Base-by-base conservation (phyloP, 2,797 vertebrate species). In the Chelmon rostratus region DNA sequence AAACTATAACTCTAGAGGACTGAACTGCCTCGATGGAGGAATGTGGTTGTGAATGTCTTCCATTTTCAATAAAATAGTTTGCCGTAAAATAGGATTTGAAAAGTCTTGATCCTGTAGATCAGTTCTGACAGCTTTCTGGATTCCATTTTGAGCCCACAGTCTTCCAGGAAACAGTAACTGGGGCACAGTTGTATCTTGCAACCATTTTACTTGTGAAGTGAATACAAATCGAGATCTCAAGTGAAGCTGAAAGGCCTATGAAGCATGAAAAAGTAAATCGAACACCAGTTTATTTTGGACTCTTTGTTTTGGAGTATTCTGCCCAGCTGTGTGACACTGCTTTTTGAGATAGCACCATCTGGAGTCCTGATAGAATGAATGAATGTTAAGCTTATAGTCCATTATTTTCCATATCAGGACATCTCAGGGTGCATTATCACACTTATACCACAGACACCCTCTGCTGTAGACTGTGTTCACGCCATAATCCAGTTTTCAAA, bases 11-110 rank as follows among this genome's bases (percentile, higher is more conserved):
- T 40, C 49, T 15, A 28, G 12, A 49, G 5, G 40, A 61, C 42
- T 49, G 35, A 19, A 18, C 21, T 11, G 35, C 6, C 7, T 35
- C 13, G 2, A 11, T 31, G 31, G 3, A 37, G 15, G 44, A n/a
- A 44, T 68, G 5, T 23, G 19, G 5, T 18, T 28, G 16, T 25
- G 58, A 73, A 9, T 3, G 11, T 72, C 49, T 68, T 73, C 33
- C 23, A 68, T 72, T 68, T 71, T 62, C 28, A 62, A 67, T 52
- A 53, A 67, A 49, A 68, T 58, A 74, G 50, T 2, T 6, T 37
- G 6, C 12, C n/a, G 2, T 63, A 28, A 71, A 57, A 64, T 11
- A 28, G 44, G 21, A 33, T 50, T 73, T 79, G 25, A 66, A 38
- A 68, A 54, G 46, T 63, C 25, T 54, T 38, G 49, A 58, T 62